A percentile compares a stretch with the other conserved stretches of the same genome.
These are phyloP conservation scores for Drosophila mayaguana DNA, from an alignment of 2,888 invertebrate species.

Conservation along the genomic window DNA sequence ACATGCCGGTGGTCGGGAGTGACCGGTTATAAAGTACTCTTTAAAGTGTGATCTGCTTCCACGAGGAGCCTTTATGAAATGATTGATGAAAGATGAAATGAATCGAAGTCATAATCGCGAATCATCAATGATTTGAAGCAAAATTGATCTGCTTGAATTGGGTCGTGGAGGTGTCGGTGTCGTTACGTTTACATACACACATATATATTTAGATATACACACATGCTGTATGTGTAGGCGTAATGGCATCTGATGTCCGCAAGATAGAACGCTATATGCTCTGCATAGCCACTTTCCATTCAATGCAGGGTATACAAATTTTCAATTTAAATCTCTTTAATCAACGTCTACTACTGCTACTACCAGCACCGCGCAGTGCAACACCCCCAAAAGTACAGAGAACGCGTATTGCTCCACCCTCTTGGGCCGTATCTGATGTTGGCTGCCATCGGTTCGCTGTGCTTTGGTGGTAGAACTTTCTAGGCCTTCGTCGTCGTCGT, in stretches of 20 bases:
- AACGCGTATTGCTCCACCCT: conserved; percentile 45
- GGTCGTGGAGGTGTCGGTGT: too few relatives aligned
- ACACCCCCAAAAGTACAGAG: conserved; percentile 23
- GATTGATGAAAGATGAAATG: too few relatives aligned
- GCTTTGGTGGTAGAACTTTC: conserved; percentile 44
- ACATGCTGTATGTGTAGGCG: too few relatives aligned
- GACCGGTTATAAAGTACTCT: too few relatives aligned
- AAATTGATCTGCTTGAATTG: not conserved
- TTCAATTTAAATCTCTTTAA: conserved; percentile 61
- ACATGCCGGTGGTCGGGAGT: too few relatives aligned
- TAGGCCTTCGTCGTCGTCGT: conserved; percentile 3
- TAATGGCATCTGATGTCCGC: too few relatives aligned
- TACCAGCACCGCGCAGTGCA: conserved; percentile 4
- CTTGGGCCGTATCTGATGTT: conserved; percentile 18
- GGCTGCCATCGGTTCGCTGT: conserved; percentile 31
- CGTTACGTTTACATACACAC: too few relatives aligned
- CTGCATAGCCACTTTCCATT: not conserved
- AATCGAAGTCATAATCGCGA: too few relatives aligned
- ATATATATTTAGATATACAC: too few relatives aligned
- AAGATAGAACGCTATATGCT: too few relatives aligned
- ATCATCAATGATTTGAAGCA: not conserved
- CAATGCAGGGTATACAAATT: conserved; percentile 2
- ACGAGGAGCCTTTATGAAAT: too few relatives aligned
- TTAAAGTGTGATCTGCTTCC: too few relatives aligned
- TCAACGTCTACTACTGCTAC: conserved; percentile 26